Percentiles rank a stretch among this genome's conserved stretches.
Conservation (phyloP, 1,140 invertebrate genomes). For the Rhagoletis zephyria region DNA sequence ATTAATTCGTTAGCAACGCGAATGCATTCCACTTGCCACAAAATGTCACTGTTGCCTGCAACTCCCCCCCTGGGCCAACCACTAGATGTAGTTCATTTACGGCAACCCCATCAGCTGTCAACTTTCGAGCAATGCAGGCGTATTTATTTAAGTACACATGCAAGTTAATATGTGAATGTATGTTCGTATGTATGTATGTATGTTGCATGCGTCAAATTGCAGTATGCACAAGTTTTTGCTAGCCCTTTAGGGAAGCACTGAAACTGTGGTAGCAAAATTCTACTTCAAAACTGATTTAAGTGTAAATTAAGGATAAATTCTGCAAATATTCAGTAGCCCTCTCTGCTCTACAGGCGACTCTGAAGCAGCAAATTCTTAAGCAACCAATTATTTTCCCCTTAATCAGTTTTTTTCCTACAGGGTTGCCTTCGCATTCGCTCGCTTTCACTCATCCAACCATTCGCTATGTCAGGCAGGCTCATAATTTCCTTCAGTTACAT, state of each 20-base stretch:
- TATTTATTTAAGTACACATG: neutral
- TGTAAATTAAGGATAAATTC: no score
- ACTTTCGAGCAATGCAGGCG: neutral
- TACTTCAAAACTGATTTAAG: no score
- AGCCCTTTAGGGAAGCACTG: no score
- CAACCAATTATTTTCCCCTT: no score
- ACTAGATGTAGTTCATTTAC: conserved; percentile 29
- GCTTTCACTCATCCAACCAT: neutral
- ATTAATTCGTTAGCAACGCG: conserved; percentile 39
- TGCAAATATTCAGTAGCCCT: no score
- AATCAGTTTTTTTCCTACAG: neutral
- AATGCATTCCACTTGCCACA: conserved; percentile 19
- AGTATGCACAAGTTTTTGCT: no score
- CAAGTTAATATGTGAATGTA: neutral
- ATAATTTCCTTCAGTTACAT: neutral
- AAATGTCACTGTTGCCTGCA: neutral
- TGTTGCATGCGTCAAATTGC: no score
- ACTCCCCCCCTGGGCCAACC: conserved; percentile 18
- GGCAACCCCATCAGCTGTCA: neutral
- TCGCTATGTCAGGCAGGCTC: neutral
- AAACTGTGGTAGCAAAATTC: no score
- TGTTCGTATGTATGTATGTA: no score
- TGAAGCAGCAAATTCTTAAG: no score
- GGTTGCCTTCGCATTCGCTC: neutral
- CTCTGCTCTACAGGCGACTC: no score